Percentiles rank a stretch among this genome's conserved stretches.
phyloP scores from a whole-genome alignment of 2,113 vertebrate genomes.

The Hippocampus guttulatus region DNA sequence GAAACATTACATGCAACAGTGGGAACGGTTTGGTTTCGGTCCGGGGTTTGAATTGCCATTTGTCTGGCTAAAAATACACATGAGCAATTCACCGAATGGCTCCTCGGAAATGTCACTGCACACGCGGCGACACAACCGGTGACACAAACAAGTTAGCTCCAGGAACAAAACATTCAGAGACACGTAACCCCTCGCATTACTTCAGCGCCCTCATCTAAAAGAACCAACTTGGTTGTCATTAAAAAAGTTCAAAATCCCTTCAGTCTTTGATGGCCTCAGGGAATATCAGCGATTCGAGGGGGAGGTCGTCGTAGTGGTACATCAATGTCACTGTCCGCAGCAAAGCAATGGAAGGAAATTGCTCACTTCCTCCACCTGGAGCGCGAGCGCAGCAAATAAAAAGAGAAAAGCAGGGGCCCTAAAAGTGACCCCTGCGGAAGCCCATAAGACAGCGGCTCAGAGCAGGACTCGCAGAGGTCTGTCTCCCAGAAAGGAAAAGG shows the following conservation, averaged over 20 bases:
- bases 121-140: conserved; percentile 5
- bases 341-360: background rate
- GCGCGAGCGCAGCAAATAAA: background rate
- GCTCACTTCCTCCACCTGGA: background rate
- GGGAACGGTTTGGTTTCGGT: conserved; percentile 46
- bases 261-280: too few relatives aligned
- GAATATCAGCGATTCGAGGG: too few relatives aligned
- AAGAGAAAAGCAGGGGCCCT: background rate
- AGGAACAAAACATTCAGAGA: background rate
- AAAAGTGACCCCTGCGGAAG: background rate
- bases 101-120: conserved; percentile 51
- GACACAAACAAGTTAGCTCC: background rate
- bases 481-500: background rate
- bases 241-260: too few relatives aligned
- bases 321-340: too few relatives aligned
- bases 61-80: conserved; percentile 61
- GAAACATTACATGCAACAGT: conserved; percentile 5
- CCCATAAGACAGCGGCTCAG: background rate
- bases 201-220: background rate
- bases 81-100: conserved; percentile 30
- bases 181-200: background rate
- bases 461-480: background rate
- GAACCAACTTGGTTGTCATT: background rate
- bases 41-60: conserved; percentile 57
- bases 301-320: too few relatives aligned